A percentile compares a stretch with the other conserved stretches of the same genome.
phyloP scores from a whole-genome alignment of 2,113 vertebrate species.

The Phalacrocorax aristotelis region DNA sequence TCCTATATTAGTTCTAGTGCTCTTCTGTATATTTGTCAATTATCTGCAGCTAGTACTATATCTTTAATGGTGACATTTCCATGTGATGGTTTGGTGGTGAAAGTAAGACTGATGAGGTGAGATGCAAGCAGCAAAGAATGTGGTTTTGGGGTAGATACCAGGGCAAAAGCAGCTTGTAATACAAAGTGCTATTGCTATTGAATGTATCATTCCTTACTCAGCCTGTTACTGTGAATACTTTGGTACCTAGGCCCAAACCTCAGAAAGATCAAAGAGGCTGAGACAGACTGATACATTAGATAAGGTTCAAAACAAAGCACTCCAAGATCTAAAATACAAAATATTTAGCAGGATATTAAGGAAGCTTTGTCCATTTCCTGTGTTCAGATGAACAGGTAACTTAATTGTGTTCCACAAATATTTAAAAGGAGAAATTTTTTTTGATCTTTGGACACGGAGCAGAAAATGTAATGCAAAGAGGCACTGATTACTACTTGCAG shows the following conservation, averaged over 20 bases:
- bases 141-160: neutral
- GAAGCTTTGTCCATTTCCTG: neutral
- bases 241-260: neutral
- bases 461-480: neutral
- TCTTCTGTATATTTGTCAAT: neutral
- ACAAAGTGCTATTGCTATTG: neutral
- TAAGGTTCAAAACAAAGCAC: neutral
- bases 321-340: neutral
- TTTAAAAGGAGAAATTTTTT: neutral
- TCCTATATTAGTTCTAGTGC: neutral
- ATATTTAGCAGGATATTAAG: neutral
- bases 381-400: neutral
- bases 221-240: neutral
- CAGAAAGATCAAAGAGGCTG: neutral
- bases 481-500: neutral
- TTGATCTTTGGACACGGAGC: neutral
- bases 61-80: neutral
- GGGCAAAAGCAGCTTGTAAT: neutral
- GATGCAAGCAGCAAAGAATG: neutral
- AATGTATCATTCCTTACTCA: neutral
- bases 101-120: neutral
- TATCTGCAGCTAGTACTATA: neutral
- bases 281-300: neutral
- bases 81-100: neutral
- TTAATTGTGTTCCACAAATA: neutral